A percentile compares a stretch with the other conserved stretches of the same genome.
Evolutionary conservation across 2,888 invertebrate species (phyloP).

Genomic region (Epirrhoe alternata): DNA sequence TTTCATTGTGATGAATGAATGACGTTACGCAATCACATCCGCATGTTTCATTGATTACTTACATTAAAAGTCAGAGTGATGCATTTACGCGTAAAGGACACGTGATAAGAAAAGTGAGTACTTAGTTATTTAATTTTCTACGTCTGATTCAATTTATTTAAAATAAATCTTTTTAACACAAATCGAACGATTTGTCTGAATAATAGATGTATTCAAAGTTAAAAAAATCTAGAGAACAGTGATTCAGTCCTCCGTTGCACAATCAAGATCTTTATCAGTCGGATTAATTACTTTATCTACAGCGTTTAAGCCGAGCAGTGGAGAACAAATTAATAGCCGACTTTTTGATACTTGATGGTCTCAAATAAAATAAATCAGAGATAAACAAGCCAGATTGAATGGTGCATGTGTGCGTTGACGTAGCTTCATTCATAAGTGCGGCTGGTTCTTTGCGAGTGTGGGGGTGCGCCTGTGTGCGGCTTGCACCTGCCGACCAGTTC

Average conservation of each 20-base stretch:
- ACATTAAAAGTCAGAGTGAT: conserved; percentile 32
- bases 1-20: conserved; percentile 42
- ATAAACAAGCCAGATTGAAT: conserved; percentile 79
- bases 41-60: conserved; percentile 40
- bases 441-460: conserved; percentile 61
- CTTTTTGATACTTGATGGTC: conserved; percentile 75
- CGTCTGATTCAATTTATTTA: not conserved
- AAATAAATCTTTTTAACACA: not conserved
- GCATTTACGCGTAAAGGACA: conserved; percentile 26
- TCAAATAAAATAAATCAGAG: conserved; percentile 82
- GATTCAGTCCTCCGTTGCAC: conserved; percentile 39
- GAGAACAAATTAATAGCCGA: conserved; percentile 80
- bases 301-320: conserved; percentile 70
- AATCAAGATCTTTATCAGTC: conserved; percentile 69
- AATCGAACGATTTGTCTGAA: conserved; percentile 5
- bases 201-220: conserved; percentile 19
- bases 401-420: conserved; percentile 57
- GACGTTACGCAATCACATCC: conserved; percentile 39
- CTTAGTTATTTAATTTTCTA: not conserved
- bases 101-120: conserved; percentile 12
- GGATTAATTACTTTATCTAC: conserved; percentile 80
- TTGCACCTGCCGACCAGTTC: conserved; percentile 85
- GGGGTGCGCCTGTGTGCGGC: conserved; percentile 57
- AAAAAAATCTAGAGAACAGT: conserved; percentile 29
- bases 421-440: conserved; percentile 80